Conservation (phyloP, 1,140 invertebrate species). For the Sycobia sp. region DNA sequence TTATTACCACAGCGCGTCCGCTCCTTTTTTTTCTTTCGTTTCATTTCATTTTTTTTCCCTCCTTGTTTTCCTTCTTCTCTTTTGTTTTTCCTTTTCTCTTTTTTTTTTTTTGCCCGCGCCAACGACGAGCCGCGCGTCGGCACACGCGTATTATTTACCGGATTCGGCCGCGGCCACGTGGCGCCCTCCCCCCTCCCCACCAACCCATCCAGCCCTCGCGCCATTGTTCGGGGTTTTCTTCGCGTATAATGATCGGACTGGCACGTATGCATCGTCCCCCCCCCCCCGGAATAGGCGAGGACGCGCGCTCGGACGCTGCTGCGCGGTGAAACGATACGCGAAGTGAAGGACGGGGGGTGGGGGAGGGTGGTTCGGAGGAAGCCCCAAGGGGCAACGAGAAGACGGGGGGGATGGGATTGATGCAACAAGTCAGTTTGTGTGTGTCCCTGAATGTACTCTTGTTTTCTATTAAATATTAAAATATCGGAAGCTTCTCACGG, state of each 20-base stretch:
- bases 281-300: no score
- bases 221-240: slow-evolving; percentile 50
- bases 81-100: slow-evolving; percentile 18
- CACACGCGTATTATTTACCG: slow-evolving; percentile 43
- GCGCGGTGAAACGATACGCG: not conserved
- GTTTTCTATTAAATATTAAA: no score
- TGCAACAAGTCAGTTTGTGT: no score
- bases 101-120: slow-evolving; percentile 3
- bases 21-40: no score
- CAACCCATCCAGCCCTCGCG: slow-evolving; percentile 38
- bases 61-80: not conserved
- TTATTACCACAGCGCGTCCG: not conserved
- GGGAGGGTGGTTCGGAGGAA: no score
- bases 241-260: slow-evolving; percentile 48
- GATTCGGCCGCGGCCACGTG: slow-evolving; percentile 20
- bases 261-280: not conserved
- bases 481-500: no score
- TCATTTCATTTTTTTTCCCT: slow-evolving; percentile 1
- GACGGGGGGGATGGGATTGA: no score
- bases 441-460: no score
- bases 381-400: no score
- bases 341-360: not conserved
- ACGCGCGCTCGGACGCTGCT: no score
- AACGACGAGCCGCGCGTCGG: not conserved
- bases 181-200: no score